Evolutionary conservation across 1,140 invertebrate species (phyloP), one percentile per base, ranked within the genome.

Genomic region (Diprion similis): DNA sequence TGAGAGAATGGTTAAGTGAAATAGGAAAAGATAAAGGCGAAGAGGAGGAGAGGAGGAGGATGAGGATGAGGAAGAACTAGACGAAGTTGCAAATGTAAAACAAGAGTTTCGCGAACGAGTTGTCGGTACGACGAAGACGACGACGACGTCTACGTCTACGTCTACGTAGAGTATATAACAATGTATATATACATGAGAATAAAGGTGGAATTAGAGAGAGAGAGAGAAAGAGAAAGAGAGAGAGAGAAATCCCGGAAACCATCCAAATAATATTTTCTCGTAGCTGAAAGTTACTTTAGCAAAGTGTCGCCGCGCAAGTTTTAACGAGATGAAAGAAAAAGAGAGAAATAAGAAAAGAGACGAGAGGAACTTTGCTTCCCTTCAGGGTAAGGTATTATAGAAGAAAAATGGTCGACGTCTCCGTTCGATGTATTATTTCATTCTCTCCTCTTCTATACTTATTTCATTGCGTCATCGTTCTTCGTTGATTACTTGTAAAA

Each of bases 241-340:
- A 24, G 71, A 37, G 24, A 46, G 11, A 37, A 46, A 46, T 72
- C 69, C 71, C 67, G 75, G 79, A 82, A 84, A 83, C 79, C 80
- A 81, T 81, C 79, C 80, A 84, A 84, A 84, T 85, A 84, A 83
- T 83, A 85, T 83, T 84, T 85, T 76, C 78, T 77, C 72, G 74
- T 59, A 59, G 51, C 73, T 70, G 80, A 73, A 71, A 71, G 72
- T 67, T 79, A 76, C 77, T 81, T 77, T 81, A 73, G 79, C 74
- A 74, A 51, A 72, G 64, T n/a, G 64, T 10, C 59, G 67, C 51
- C 77, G 78, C 51, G 73, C 79, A 84, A 84, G 80, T 85, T 84
- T 85, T 84, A 85, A 84, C 81, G 82, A 84, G 82, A 84, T 82
- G 82, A 80, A 80, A 78, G 77, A 81, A 77, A 37, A 37, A 37